Percentiles rank a stretch among this genome's conserved stretches.
phyloP scores from a whole-genome alignment of 2,888 invertebrate species.

The Myathropa florea region DNA sequence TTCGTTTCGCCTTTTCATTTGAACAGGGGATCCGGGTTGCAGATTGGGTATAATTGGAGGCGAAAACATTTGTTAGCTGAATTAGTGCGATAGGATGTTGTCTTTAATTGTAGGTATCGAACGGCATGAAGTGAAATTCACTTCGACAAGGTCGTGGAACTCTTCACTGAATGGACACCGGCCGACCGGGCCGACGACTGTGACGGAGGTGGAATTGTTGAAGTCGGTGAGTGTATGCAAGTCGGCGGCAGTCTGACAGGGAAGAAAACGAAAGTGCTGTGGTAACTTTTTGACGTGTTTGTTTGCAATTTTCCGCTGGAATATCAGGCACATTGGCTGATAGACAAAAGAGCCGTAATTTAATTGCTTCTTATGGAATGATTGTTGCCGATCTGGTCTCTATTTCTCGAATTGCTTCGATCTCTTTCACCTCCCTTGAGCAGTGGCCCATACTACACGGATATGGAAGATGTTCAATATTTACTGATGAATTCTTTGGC shows the following conservation, averaged over 20 bases:
- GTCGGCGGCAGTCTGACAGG: neutral
- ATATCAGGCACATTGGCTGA: neutral
- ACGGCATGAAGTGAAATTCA: neutral
- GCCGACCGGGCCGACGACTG: neutral
- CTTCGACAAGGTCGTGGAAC: neutral
- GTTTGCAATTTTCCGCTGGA: too few relatives aligned
- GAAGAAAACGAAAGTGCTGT: neutral
- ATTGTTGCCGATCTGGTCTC: neutral
- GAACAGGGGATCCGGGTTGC: conserved; percentile 39
- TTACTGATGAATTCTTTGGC: too few relatives aligned
- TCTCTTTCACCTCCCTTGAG: too few relatives aligned
- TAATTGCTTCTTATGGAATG: neutral
- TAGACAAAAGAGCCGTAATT: neutral
- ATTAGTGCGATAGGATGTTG: conserved; percentile 23
- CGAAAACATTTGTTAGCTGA: conserved; percentile 18
- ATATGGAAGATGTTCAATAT: too few relatives aligned
- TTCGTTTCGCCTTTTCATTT: conserved; percentile 20
- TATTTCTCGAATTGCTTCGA: too few relatives aligned
- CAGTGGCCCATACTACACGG: too few relatives aligned
- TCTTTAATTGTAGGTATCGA: conserved; percentile 1
- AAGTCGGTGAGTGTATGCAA: neutral
- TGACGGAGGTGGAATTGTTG: neutral
- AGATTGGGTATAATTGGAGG: conserved; percentile 18
- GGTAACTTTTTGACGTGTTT: neutral
- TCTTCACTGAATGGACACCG: neutral